Evolutionary conservation across 2,888 invertebrate genomes (phyloP).

Genomic region (Exephanes ischioxanthus): DNA sequence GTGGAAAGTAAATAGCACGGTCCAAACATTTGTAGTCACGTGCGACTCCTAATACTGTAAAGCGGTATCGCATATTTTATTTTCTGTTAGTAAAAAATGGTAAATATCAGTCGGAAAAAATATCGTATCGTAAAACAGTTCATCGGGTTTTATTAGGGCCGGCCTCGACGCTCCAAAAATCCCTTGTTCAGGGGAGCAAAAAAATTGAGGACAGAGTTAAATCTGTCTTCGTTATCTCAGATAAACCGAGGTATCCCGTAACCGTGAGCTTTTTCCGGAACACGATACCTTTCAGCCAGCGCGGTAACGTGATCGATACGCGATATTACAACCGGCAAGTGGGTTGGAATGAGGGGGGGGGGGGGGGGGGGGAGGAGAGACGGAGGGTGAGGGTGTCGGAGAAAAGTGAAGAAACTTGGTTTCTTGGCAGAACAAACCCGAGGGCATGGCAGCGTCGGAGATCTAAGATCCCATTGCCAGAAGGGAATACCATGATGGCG

Average conservation of each 20-base stretch:
- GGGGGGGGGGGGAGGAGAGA: not conserved
- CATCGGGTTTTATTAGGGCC: too few species aligned
- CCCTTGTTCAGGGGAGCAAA: not conserved
- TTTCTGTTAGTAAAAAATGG: too few species aligned
- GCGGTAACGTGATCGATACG: conserved; percentile 16
- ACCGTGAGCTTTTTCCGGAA: conserved; percentile 7
- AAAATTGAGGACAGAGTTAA: not conserved
- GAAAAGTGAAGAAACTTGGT: conserved; percentile 56
- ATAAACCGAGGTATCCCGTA: not conserved
- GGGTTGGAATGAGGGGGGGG: not conserved
- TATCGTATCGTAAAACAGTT: too few species aligned
- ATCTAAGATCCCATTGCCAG: conserved; percentile 65
- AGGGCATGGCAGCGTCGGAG: conserved; percentile 30
- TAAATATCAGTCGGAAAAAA: too few species aligned
- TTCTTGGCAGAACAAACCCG: conserved; percentile 60
- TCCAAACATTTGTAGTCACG: not conserved
- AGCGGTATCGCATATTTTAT: too few species aligned
- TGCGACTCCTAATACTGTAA: not conserved
- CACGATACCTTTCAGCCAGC: not conserved
- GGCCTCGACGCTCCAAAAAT: too few species aligned
- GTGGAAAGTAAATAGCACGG: not conserved
- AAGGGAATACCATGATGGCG: conserved; percentile 66
- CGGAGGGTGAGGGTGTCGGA: not conserved
- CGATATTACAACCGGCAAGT: conserved; percentile 6
- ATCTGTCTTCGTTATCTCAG: conserved; percentile 11